Evolutionary conservation across 2,888 invertebrate genomes (phyloP).

Genomic region (Ormyrus rosae): DNA sequence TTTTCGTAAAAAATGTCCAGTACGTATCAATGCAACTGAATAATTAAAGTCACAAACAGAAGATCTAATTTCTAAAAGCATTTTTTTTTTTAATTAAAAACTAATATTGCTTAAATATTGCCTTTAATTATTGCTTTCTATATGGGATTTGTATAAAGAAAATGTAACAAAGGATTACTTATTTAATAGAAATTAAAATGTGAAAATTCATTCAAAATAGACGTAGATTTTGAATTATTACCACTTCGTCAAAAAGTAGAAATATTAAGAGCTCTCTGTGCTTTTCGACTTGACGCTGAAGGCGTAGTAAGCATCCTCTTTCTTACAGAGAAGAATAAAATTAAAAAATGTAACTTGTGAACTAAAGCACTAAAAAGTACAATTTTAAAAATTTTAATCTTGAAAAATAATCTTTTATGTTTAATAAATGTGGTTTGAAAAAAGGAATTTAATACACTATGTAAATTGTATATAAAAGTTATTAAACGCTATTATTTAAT

Average conservation of each 20-base stretch:
- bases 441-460: not conserved
- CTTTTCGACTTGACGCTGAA: constrained; percentile 94
- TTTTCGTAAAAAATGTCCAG: constrained; percentile 93
- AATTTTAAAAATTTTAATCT: not conserved
- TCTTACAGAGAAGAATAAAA: no score
- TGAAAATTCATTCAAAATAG: constrained; percentile 92
- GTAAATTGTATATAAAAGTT: constrained; percentile 3
- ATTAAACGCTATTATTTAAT: not conserved
- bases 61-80: not conserved
- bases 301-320: constrained; percentile 86
- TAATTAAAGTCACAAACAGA: not conserved
- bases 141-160: no score
- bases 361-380: not conserved
- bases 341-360: constrained; percentile 60
- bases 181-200: constrained; percentile 79
- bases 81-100: not conserved
- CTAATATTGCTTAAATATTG: not conserved
- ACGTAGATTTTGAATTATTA: constrained; percentile 92
- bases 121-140: not conserved
- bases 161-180: not conserved
- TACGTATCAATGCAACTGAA: constrained; percentile 69
- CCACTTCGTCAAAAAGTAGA: constrained; percentile 93
- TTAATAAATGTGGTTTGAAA: not conserved
- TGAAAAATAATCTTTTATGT: not conserved
- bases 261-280: constrained; percentile 93